Percentiles rank a stretch among this genome's conserved stretches.
phyloP scores from a whole-genome alignment of 2,113 vertebrate species.

The Brachyistius frenatus region DNA sequence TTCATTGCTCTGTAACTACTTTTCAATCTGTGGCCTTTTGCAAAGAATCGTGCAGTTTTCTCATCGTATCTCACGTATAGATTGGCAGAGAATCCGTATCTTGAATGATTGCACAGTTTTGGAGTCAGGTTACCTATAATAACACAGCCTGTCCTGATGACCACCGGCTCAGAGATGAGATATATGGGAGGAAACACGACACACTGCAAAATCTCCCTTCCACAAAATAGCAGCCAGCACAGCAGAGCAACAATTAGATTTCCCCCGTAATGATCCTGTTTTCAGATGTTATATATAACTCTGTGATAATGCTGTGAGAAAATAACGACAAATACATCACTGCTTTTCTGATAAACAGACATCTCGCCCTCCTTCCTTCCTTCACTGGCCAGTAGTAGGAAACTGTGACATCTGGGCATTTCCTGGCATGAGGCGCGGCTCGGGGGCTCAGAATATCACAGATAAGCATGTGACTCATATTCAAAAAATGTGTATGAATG shows the following conservation, averaged over 20 bases:
- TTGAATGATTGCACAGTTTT: neutral
- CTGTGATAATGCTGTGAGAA: constrained; percentile 10
- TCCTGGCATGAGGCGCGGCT: constrained; percentile 45
- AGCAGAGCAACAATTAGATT: constrained; percentile 23
- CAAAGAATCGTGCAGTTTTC: neutral
- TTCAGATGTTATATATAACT: constrained; percentile 38
- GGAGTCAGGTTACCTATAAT: constrained; percentile 46
- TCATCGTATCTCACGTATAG: too few relatives aligned
- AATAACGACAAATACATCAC: constrained; percentile 29
- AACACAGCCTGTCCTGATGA: constrained; percentile 15
- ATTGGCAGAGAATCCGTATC: too few relatives aligned
- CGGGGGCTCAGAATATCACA: neutral
- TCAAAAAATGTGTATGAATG: neutral
- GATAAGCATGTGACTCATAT: constrained; percentile 33
- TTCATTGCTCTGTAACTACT: neutral
- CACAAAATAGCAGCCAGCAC: neutral
- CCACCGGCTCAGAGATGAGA: constrained; percentile 27
- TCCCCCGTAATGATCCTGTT: constrained; percentile 29
- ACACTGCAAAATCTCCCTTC: constrained; percentile 20
- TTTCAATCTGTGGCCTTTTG: neutral
- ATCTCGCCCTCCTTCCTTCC: constrained; percentile 63
- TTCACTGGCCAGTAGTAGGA: constrained; percentile 23
- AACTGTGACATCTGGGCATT: constrained; percentile 48
- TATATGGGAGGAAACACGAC: constrained; percentile 61
- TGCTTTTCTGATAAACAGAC: constrained; percentile 56